Base-by-base conservation (phyloP, 2,888 invertebrate species). In the Sarcophaga rosellei region DNA sequence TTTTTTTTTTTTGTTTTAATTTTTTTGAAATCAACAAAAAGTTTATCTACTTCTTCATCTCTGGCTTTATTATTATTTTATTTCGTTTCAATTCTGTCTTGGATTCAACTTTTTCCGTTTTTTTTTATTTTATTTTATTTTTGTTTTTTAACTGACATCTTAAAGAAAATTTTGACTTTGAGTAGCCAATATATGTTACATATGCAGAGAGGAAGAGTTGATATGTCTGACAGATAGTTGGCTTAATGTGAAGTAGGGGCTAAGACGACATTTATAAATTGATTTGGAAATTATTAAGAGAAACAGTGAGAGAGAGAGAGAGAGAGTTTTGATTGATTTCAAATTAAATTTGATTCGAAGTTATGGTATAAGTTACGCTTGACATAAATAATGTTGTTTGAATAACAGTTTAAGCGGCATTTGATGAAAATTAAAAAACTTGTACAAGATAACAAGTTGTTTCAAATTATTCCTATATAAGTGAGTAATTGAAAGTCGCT, bases 121-220 rank as follows among this genome's bases (percentile, higher is more conserved):
- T 1, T 35, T 35, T 8, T 35, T 35, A 1, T 35, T 35, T 80
- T n/a, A n/a, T n/a, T n/a, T 77, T 62, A 5, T 35, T 35, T 35
- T 35, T 25, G 1, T 11, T 73, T 77, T 23, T 61, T 59, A 75
- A 77, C 59, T 81, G 80, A 81, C 80, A 78, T 77, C 65, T 78
- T 74, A 74, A 81, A 77, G 61, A 84, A 84, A 84, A 70, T 74
- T 86, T 79, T 84, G 86, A 86, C 81, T 84, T 61, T 81, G 77
- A 81, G 73, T 75, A 61, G 74, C 61, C 73, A 81, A 35, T 35
- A 35, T 35, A 35, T 35, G 35, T 35, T 35, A 12, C 17, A 17
- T 53, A 53, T 53, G 17, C 17, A 17, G 17, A 53, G 15, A 53
- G 53, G 53, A 53, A 53, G 53, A 17, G 4, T 53, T 15, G 0